Percentiles rank a stretch among this genome's conserved stretches.
These are phyloP conservation scores for Ictalurus furcatus DNA, from an alignment of 2,113 vertebrate genomes.

Conservation along the genomic window DNA sequence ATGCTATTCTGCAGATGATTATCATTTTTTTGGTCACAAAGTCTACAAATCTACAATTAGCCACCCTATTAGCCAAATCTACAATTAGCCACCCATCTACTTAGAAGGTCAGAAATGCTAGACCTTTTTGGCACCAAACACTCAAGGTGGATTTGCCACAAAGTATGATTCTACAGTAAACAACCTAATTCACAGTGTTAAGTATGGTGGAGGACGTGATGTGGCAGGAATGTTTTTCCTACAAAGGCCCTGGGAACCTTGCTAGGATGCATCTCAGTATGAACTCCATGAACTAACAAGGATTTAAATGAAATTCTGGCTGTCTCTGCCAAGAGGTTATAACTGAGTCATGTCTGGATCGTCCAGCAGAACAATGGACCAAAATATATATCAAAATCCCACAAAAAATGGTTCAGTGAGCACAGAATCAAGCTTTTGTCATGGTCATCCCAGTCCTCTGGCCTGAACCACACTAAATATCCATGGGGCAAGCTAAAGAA, in stretches of 20 bases:
- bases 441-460: neutral
- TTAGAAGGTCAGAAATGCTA: neutral
- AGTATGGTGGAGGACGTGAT: neutral
- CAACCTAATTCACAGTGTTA: neutral
- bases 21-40: neutral
- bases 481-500: neutral
- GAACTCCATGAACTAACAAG: neutral
- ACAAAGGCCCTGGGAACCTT: neutral
- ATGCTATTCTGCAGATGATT: neutral
- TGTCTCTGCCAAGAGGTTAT: slow-evolving; percentile 33
- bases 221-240: neutral
- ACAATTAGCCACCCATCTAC: neutral
- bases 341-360: neutral
- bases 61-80: too few species aligned
- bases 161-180: neutral
- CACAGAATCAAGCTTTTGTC: neutral
- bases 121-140: neutral
- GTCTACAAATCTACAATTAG: neutral
- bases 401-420: neutral
- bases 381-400: neutral
- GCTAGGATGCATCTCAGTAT: neutral
- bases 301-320: slow-evolving; percentile 9
- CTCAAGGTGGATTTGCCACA: neutral
- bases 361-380: neutral
- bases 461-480: neutral